Conservation (phyloP, 2,888 invertebrate genomes). For the Drosophila antonietae region DNA sequence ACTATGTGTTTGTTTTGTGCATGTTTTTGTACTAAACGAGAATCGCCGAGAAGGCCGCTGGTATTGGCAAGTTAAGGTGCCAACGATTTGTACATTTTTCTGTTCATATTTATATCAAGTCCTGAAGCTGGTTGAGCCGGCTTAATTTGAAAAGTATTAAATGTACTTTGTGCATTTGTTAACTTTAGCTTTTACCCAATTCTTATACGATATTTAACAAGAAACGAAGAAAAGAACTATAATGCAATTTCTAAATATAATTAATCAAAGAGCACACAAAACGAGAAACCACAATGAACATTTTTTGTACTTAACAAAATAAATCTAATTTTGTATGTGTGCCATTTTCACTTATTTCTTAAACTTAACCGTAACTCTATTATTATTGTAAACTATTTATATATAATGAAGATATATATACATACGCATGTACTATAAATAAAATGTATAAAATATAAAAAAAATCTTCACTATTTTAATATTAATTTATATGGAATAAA, state of each 20-base stretch:
- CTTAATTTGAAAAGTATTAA: constrained; percentile 62
- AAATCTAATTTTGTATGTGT: constrained; percentile 44
- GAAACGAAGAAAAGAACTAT: constrained; percentile 5
- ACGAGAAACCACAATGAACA: constrained; percentile 17
- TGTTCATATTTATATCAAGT: constrained; percentile 44
- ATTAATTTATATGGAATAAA: background rate
- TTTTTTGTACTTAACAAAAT: constrained; percentile 63
- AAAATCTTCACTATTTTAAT: background rate
- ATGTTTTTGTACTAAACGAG: constrained; percentile 24
- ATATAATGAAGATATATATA: constrained; percentile 13
- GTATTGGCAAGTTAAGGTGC: background rate
- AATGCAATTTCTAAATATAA: constrained; percentile 22
- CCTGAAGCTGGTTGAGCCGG: constrained; percentile 51
- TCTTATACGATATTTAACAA: constrained; percentile 31
- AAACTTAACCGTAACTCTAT: constrained; percentile 31
- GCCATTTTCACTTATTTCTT: constrained; percentile 59
- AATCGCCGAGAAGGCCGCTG: background rate
- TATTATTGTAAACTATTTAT: constrained; percentile 30
- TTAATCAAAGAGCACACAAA: constrained; percentile 51
- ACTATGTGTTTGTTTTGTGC: constrained; percentile 28
- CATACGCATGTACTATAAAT: constrained; percentile 19
- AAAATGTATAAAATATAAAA: constrained; percentile 10
- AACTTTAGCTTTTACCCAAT: constrained; percentile 38
- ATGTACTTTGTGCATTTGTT: constrained; percentile 76
- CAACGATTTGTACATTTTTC: constrained; percentile 46